Evolutionary conservation across 2,797 vertebrate genomes (phyloP), one percentile per base, ranked within the genome.

Genomic region (Falco berigora): DNA sequence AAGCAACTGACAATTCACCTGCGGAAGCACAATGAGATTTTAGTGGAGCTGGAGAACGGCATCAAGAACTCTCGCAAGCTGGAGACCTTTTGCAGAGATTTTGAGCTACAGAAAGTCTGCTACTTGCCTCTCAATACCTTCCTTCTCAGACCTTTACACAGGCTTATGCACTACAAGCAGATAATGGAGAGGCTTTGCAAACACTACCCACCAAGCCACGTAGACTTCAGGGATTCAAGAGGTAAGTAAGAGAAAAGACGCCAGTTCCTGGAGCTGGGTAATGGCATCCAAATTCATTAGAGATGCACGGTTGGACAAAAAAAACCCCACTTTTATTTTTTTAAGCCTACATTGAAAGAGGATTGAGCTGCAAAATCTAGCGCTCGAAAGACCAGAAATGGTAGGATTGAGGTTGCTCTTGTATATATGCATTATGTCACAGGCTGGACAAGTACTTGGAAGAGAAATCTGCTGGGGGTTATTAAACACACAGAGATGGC

Each of bases 81-180:
- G 96, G 99, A 99, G 97, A 97, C 73, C 44, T 97, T 99, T 56
- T 99, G 99, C 98, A 98, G 99, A 78, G 99, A 99, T 96, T 99
- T 99, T 72, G 99, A 99, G 96, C 98, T 99, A 95, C 99, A 99
- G 94, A 99, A 99, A 95, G 99, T 99, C 92, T 99, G 99, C 95
- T 99, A 99, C 97, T 97, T 99, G 92, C 99, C 99, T 17, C 98
- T 99, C 94, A 99, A 99, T 47, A 98, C 99, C 90, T 99, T 99
- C 97, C 98, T 99, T 8, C 99, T 99, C 96, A 98, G 99, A 79
- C 99, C 99, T 4, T 98, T 99, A 94, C 99, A 99, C 97, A 98
- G 99, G 93, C 99, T 99, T 90, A 98, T 98, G 98, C 99, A 99
- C 98, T 99, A 99, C 98, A 99, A 99, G 97, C 99, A 99, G 98